Base-by-base conservation (phyloP, 1,140 invertebrate genomes). In the Argopecten irradians region DNA sequence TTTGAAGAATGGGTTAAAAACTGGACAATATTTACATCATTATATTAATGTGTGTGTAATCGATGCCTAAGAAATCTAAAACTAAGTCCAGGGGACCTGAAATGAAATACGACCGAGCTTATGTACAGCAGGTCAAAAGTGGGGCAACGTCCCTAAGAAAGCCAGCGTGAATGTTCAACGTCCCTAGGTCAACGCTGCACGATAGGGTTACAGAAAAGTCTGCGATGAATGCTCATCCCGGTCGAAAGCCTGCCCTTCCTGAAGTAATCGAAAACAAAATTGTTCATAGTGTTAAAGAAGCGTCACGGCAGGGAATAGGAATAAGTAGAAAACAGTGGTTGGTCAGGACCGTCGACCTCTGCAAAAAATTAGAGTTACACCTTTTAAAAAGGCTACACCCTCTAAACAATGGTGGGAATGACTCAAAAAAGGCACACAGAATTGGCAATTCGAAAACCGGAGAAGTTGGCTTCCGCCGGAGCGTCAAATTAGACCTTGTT, bases 321-420 rank as follows among this genome's bases (percentile, higher is more conserved):
- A 55, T 55, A 19, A 55, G 43, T 19, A 8, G 86, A 82, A 16
- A 87, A 35, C 86, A 87, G 28, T 34, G 82, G 14, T 32, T 87
- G 32, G 16, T 19, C 8, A 82, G 86, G 35, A 82, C 43, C 22
- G 71, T 46, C 39, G 43, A 41, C n/a, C 33, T 87, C 36, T 83
- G 71, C 36, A 83, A n/a, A n/a, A 35, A 43, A 41, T 32, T 33
- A 87, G 82, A 36, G 16, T 32, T 11, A n/a, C 22, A 8, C 28
- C 34, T 3, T 91, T 88, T 34, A 89, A 88, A 83, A 89, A 90
- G 9, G 87, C 84, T 41, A 33, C 28, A 2, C 55, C 91, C 35
- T 84, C 86, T 14, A 88, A 90, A 87, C 71, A 87, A 5, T 87
- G 82, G 82, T 87, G 86, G 86, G 32, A 87, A n/a, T 3, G 28